These are phyloP conservation scores for Drosophila greeni DNA, from an alignment of 2,888 invertebrate genomes.

Conservation along the genomic window DNA sequence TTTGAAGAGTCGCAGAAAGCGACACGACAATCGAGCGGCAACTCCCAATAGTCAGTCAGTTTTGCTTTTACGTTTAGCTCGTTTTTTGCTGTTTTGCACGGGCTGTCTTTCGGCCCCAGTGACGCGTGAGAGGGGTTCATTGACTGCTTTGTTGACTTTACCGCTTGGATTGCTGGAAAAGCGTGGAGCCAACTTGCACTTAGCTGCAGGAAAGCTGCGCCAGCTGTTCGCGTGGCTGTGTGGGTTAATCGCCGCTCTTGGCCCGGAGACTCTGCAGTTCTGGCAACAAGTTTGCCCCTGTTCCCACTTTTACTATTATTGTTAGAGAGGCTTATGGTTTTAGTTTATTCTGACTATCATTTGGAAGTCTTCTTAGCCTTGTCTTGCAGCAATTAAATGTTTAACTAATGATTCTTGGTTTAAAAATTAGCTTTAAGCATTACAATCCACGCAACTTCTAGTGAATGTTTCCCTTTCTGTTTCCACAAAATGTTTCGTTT, in stretches of 20 bases:
- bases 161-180: constrained; percentile 55
- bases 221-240: constrained; percentile 16
- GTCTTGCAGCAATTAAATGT: no score
- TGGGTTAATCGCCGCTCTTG: constrained; percentile 1
- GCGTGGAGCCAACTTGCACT: constrained; percentile 20
- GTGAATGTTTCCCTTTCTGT: background rate
- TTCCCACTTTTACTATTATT: no score
- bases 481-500: background rate
- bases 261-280: background rate
- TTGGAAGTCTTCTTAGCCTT: background rate
- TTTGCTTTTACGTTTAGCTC: constrained; percentile 27
- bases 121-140: constrained; percentile 57
- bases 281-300: background rate
- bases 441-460: background rate
- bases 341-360: no score
- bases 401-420: no score
- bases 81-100: constrained; percentile 14
- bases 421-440: background rate
- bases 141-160: constrained; percentile 68
- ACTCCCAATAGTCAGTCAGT: constrained; percentile 32
- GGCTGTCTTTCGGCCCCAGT: constrained; percentile 40
- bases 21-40: constrained; percentile 59
- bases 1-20: constrained; percentile 48
- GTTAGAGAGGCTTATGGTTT: no score
- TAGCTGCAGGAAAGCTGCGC: constrained; percentile 9